Base-by-base conservation (phyloP, 2,113 vertebrate species). In the Ailuropoda melanoleuca region DNA sequence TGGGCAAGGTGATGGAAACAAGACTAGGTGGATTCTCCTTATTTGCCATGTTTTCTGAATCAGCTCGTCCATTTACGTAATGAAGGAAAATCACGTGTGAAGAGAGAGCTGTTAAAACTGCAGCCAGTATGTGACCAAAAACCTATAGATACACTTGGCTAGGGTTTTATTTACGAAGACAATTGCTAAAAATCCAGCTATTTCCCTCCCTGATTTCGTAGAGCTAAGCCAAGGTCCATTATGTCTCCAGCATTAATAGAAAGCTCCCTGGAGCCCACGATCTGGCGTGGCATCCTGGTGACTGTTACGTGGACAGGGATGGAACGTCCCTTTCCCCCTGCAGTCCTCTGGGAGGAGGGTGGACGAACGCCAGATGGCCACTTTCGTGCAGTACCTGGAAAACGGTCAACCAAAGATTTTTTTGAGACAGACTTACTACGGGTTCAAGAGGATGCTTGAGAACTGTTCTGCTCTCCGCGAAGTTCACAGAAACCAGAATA, bases 141-240 rank as follows among this genome's bases (percentile, higher is more conserved):
- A 64, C 23, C 14, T 13, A 24, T 0, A 75, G 39, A 50, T 10
- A 31, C 26, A 24, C 98, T 99, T 99, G 99, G 99, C 99, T 98
- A 99, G 98, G 98, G 99, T 97, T 97, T 99, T 99, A 94, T 98
- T 98, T 97, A 94, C 81, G 95, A 48, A 93, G 75, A 97, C 64
- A 89, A 24, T 98, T 98, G 98, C 97, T 98, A 26, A 98, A 98
- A 98, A 98, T 55, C 2, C 56, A 98, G 68, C 74, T 88, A 53
- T 87, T 88, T 46, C 34, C 34, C 24, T n/a, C 48, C 56, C 62
- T 48, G 66, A 34, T 37, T 80, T 56, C 24, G 58, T 48, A 77
- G 78, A 29, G 4, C 86, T 29, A 88, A 86, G 64, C 46, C 70
- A 53, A 46, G 34, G 55, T 19, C 29, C 14, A 3, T 46, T 31